Percentiles rank a stretch among this genome's conserved stretches.
Conservation (phyloP, 1,140 invertebrate genomes). For the Macrobrachium rosenbergii region DNA sequence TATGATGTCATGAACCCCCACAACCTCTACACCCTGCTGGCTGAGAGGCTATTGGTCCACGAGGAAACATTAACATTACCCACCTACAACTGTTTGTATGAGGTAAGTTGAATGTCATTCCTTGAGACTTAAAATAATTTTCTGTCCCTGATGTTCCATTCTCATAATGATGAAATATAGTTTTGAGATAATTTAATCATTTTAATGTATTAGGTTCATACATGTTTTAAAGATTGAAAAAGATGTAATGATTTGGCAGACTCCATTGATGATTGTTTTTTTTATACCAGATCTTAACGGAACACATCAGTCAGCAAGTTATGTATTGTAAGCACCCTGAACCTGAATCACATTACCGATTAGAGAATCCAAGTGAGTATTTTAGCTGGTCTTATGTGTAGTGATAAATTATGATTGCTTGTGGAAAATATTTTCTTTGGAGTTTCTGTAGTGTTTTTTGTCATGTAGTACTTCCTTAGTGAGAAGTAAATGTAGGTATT, state of each 20-base stretch:
- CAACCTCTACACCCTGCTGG: constrained; percentile 96
- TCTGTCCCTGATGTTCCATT: not conserved
- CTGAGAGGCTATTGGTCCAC: constrained; percentile 91
- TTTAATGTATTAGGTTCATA: too few relatives aligned
- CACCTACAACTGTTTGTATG: constrained; percentile 99
- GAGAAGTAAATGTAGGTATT: too few relatives aligned
- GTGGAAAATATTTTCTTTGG: not conserved
- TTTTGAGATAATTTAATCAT: too few relatives aligned
- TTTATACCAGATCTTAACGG: constrained; percentile 85
- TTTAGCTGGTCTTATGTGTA: not conserved
- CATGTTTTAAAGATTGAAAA: too few relatives aligned
- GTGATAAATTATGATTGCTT: not conserved
- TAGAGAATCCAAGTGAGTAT: constrained; percentile 96
- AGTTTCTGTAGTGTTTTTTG: not conserved
- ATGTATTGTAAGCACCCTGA: constrained; percentile 91
- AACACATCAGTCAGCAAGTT: constrained; percentile 95
- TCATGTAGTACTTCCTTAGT: not conserved
- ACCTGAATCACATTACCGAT: constrained; percentile 91
- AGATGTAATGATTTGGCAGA: too few relatives aligned
- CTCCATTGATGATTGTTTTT: too few relatives aligned
- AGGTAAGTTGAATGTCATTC: constrained; percentile 74
- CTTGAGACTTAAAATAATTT: not conserved
- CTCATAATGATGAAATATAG: not conserved
- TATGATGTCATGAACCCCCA: constrained; percentile 98
- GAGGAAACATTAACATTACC: constrained; percentile 90